These are phyloP conservation scores for Plagodis dolabraria DNA, from an alignment of 2,888 invertebrate genomes.

Conservation along the genomic window DNA sequence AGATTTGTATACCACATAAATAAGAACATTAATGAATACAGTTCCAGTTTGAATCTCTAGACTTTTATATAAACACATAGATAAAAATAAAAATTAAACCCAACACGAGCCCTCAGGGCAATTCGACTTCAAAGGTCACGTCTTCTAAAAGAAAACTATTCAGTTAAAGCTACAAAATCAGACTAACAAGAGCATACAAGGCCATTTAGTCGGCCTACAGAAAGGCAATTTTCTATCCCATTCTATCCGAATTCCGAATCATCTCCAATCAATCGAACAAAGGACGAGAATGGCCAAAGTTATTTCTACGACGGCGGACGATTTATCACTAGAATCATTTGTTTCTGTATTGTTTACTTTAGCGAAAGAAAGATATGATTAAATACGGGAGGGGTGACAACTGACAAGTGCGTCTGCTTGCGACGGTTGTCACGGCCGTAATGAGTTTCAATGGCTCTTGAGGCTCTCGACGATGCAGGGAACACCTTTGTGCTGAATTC, in stretches of 20 bases:
- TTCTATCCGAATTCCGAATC: slow-evolving; percentile 61
- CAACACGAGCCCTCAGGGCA: too few species aligned
- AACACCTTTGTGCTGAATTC: slow-evolving; percentile 21
- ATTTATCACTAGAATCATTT: slow-evolving; percentile 73
- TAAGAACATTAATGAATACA: too few species aligned
- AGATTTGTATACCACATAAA: too few species aligned
- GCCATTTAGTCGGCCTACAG: slow-evolving; percentile 32
- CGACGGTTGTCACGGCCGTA: slow-evolving; percentile 37
- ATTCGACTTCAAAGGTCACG: too few species aligned
- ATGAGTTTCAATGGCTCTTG: slow-evolving; percentile 46
- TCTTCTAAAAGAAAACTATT: too few species aligned
- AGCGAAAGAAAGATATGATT: slow-evolving; percentile 40
- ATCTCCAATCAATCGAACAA: slow-evolving; percentile 79
- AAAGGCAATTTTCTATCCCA: slow-evolving; percentile 39
- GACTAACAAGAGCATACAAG: slow-evolving; percentile 20
- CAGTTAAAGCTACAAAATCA: too few species aligned
- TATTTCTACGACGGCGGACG: slow-evolving; percentile 56
- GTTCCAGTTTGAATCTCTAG: too few species aligned
- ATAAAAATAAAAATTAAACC: too few species aligned
- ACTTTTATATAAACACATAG: too few species aligned
- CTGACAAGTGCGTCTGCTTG: slow-evolving; percentile 30
- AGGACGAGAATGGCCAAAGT: slow-evolving; percentile 63
- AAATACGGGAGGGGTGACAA: slow-evolving; percentile 20
- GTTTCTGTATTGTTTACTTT: slow-evolving; percentile 62
- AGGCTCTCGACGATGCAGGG: slow-evolving; percentile 24